These are phyloP conservation scores for Beroe forskalii DNA, from an alignment of 37 sponge, comb jelly and placozoan species.

Conservation along the genomic window DNA sequence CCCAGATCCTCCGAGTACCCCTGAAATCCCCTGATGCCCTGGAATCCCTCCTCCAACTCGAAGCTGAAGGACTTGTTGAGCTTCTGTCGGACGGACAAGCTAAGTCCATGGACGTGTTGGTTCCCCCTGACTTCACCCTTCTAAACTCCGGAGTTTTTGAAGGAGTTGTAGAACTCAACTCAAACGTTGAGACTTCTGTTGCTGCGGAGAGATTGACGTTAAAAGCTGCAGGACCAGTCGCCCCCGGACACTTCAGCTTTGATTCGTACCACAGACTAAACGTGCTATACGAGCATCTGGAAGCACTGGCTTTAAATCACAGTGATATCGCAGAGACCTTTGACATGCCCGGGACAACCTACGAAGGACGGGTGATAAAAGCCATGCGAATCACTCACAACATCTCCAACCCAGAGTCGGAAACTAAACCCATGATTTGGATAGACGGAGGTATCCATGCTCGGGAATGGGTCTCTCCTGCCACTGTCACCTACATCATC, in stretches of 20 bases:
- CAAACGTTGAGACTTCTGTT: background rate
- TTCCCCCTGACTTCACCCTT: background rate
- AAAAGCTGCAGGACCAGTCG: background rate
- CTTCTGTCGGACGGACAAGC: background rate
- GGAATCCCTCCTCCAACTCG: background rate
- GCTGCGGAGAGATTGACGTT: background rate
- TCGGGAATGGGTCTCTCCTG: conserved; percentile 55
- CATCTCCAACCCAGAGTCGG: background rate
- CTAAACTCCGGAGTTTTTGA: background rate
- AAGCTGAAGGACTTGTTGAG: background rate
- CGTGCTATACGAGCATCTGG: conserved; percentile 25
- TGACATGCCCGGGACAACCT: background rate
- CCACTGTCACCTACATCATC: conserved; percentile 60
- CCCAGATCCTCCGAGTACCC: conserved; percentile 15
- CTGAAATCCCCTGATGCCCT: background rate
- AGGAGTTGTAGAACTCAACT: background rate
- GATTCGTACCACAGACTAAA: background rate
- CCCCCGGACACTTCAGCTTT: background rate
- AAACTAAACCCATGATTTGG: background rate
- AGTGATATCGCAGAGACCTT: conserved; percentile 1
- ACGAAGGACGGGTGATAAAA: conserved; percentile 1
- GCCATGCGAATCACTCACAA: conserved; percentile 6
- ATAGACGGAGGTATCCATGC: conserved; percentile 63
- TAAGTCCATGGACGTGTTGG: background rate
- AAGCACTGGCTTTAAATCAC: background rate